phyloP scores from a whole-genome alignment of 1,140 invertebrate species.

The Cecropterus lyciades region DNA sequence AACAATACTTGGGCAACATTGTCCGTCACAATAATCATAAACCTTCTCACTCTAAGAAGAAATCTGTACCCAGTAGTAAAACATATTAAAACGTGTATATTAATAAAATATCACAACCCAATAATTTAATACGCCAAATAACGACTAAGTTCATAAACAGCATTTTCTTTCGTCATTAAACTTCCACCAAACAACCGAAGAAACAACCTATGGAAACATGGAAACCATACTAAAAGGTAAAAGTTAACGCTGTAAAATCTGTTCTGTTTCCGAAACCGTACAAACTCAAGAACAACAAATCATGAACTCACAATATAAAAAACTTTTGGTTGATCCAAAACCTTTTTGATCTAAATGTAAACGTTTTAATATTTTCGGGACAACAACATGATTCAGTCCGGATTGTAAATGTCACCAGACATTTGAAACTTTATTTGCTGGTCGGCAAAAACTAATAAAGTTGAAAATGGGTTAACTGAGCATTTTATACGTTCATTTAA shows the following conservation, averaged over 20 bases:
- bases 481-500: slow-evolving; percentile 27
- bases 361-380: slow-evolving; percentile 2
- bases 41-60: too few species aligned
- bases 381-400: not conserved
- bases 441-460: slow-evolving; percentile 17
- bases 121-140: too few species aligned
- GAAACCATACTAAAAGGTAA: not conserved
- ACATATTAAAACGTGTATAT: too few species aligned
- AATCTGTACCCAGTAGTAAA: too few species aligned
- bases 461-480: slow-evolving; percentile 30
- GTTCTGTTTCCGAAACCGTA: not conserved
- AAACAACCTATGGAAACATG: too few species aligned
- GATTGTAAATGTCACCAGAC: slow-evolving; percentile 10
- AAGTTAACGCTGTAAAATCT: not conserved
- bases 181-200: not conserved
- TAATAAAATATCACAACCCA: too few species aligned
- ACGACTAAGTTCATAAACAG: too few species aligned
- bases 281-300: slow-evolving; percentile 6
- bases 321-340: not conserved
- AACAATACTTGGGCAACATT: too few species aligned
- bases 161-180: too few species aligned
- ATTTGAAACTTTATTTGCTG: slow-evolving; percentile 16
- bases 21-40: too few species aligned
- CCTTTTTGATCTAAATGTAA: not conserved
- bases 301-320: not conserved